Conservation (phyloP, 2,797 vertebrate species). For the Glossophaga mutica region DNA sequence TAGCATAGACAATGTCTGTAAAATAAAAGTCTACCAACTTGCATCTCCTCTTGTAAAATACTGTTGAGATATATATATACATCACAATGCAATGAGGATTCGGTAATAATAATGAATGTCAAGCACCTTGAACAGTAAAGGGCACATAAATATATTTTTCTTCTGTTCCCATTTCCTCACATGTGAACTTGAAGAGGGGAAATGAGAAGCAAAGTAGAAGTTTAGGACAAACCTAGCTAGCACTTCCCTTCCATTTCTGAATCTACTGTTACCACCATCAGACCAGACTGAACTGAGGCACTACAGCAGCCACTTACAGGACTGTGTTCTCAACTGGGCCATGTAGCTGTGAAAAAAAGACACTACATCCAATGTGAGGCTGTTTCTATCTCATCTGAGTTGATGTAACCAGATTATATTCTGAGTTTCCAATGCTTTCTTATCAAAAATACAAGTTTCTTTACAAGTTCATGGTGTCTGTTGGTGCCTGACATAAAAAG, state of each 20-base stretch:
- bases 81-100: neutral
- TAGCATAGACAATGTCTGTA: neutral
- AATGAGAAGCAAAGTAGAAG: constrained; percentile 27
- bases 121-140: neutral
- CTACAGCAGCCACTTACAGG: neutral
- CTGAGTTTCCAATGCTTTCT: neutral
- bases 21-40: constrained; percentile 10
- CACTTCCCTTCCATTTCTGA: constrained; percentile 3
- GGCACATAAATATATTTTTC: neutral
- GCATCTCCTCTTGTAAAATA: neutral
- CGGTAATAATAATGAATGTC: neutral
- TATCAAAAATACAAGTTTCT: constrained; percentile 18
- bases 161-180: neutral
- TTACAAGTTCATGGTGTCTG: neutral
- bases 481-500: neutral
- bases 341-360: neutral
- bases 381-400: neutral
- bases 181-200: constrained; percentile 15
- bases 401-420: neutral
- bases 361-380: neutral
- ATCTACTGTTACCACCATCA: neutral
- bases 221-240: neutral
- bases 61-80: neutral
- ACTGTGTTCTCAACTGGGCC: neutral
- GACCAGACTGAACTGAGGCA: neutral